phyloP scores from a whole-genome alignment of 2,113 vertebrate genomes.

The Garra rufa region DNA sequence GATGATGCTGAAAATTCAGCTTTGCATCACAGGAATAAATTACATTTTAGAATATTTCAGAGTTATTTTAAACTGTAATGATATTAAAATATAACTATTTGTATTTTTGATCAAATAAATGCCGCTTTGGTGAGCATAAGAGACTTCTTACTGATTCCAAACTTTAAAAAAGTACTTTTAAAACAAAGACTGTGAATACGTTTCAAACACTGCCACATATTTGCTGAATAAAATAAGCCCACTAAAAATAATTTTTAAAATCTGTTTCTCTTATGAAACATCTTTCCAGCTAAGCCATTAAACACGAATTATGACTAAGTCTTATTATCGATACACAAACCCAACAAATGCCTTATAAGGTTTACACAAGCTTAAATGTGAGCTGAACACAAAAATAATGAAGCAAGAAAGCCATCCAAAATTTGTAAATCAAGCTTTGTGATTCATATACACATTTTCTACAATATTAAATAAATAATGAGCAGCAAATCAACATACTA shows the following conservation, averaged over 20 bases:
- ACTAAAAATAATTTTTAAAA: conserved; percentile 13
- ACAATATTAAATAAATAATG: not conserved
- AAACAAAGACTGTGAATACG: not conserved
- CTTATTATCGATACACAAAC: conserved; percentile 1
- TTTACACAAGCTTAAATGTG: not conserved
- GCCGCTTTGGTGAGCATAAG: no score
- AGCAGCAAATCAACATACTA: no score
- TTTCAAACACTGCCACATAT: not conserved
- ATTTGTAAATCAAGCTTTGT: not conserved
- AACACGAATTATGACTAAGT: not conserved
- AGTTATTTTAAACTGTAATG: no score
- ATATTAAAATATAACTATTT: no score
- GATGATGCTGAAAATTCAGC: no score
- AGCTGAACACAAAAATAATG: not conserved
- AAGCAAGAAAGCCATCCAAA: not conserved
- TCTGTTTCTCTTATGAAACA: not conserved
- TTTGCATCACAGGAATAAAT: no score
- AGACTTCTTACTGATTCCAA: no score
- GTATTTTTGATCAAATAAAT: no score
- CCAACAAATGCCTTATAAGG: not conserved
- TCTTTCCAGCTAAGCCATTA: conserved; percentile 32
- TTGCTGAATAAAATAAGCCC: not conserved
- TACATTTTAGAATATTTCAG: no score
- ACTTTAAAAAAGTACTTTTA: no score
- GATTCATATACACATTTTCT: not conserved